Evolutionary conservation across 2,113 vertebrate species (phyloP), one percentile per base, ranked within the genome.

Genomic region (Strigops habroptila): DNA sequence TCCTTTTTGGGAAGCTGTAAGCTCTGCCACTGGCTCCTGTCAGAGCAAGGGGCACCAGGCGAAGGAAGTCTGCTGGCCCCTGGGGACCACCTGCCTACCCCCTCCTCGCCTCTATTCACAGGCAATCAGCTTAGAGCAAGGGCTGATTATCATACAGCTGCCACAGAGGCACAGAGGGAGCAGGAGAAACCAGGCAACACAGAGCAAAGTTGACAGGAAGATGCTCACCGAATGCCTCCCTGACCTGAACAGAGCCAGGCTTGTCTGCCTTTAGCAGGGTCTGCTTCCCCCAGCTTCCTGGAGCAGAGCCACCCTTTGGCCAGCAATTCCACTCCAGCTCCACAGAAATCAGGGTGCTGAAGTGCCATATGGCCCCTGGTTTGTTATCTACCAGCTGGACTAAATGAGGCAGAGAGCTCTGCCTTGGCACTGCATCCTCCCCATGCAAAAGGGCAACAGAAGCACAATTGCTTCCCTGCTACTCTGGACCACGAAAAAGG

Each of bases 91-190:
- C 97, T 95, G 96, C 95, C 86, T 53, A 25, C 31, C 77, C 85
- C 73, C 78, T 90, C 52, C 48, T 59, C 33, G 95, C 89, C 88
- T 84, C 88, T 53, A 86, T 94, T 95, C 92, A 80, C 31, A 88
- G 78, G 55, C 91, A 90, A 95, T 87, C 76, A 79, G 94, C 94
- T 95, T 33, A 96, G 84, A 95, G 96, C 96, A 86, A 95, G 59
- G 51, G 49, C 95, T 95, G 78, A 98, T 99, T 98, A 98, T 14
- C 98, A 98, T 98, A 98, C 98, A 98, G 98, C 98, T 98, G 98
- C 77, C 97, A 86, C 28, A 6, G 90, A 57, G 52, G 82, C 76
- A 75, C 64, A 30, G 76, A 52, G n/a, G 82, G 49, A 64, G 31
- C 1, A 7, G 68, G 68, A 41, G 52, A 37, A 62, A 35, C 39